Conservation (phyloP, 1,140 invertebrate genomes). For the Gonatopus flavifemur region DNA sequence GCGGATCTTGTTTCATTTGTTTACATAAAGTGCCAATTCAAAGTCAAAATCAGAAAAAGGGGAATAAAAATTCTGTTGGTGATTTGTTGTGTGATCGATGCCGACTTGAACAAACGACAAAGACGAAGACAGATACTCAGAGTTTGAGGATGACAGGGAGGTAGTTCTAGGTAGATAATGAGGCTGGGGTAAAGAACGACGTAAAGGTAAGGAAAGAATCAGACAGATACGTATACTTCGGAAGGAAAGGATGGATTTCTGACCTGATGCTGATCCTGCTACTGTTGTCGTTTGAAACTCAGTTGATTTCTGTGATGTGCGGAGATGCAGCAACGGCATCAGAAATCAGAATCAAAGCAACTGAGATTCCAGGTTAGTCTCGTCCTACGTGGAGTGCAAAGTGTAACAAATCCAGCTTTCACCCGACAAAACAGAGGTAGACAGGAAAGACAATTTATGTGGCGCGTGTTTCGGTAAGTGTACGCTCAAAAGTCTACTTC, state of each 20-base stretch:
- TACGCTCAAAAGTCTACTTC: too few species aligned
- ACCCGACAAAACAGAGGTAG: slow-evolving; percentile 49
- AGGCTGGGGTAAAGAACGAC: slow-evolving; percentile 24
- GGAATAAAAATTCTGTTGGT: too few species aligned
- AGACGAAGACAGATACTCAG: slow-evolving; percentile 15
- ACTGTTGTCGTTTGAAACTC: slow-evolving; percentile 1
- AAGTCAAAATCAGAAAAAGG: too few species aligned
- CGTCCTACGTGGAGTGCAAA: slow-evolving; percentile 52
- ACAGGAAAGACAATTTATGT: slow-evolving; percentile 59
- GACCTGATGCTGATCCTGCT: slow-evolving; percentile 15
- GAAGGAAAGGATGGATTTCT: slow-evolving; percentile 37
- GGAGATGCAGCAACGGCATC: slow-evolving; percentile 22
- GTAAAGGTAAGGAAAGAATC: slow-evolving; percentile 14
- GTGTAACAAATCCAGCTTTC: slow-evolving; percentile 61
- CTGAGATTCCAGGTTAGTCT: slow-evolving; percentile 35
- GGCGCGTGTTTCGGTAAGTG: slow-evolving; percentile 54
- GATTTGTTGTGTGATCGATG: too few species aligned
- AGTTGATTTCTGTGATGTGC: background rate
- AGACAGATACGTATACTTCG: slow-evolving; percentile 12
- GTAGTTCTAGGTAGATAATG: slow-evolving; percentile 36
- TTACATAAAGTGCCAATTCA: too few species aligned
- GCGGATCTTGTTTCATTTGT: too few species aligned
- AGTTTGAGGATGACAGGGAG: slow-evolving; percentile 23
- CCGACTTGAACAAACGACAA: too few species aligned
- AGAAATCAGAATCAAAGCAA: slow-evolving; percentile 13